Base-by-base conservation (phyloP, 2,113 vertebrate species). In the Dicaeum eximium region DNA sequence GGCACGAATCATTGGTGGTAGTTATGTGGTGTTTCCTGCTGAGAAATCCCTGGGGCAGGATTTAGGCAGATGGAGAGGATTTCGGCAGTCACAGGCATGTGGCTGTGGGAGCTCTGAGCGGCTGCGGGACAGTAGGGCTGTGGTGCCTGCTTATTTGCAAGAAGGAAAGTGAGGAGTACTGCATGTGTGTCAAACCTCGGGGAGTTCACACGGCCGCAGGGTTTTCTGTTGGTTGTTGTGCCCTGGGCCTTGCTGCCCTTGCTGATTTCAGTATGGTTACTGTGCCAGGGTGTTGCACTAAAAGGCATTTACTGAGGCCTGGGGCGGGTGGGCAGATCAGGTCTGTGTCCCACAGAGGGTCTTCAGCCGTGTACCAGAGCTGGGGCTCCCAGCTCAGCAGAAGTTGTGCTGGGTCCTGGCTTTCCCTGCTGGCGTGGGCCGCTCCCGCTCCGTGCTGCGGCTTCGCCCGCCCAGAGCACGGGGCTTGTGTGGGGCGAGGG, bases 381-480 rank as follows among this genome's bases (percentile, higher is more conserved):
- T 30, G 35, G 4, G 1, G 20, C 6, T 56, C 57, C 60, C 4
- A 5, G 53, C 19, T 45, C 15, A 48, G 22, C 22, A 44, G 66
- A 31, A 42, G 19, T 12, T 0, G 0, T 20, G 42, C 6, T 0
- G 4, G 30, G 5, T 6, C 5, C 15, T 5, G 33, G 21, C 23
- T 51, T 65, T 35, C 2, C 1, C 9, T 1, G 3, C n/a, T 3
- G n/a, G 20, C 0, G 1, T 6, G 38, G 21, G 56, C 73, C 27
- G 57, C 40, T 31, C 31, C 27, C 1, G 0, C 1, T 30, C 40
- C 3, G 0, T 0, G 5, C 56, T 11, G 48, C 0, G 0, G 40
- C 7, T 31, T 13, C 38, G 33, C 37, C 30, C 5, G 25, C 73
- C 0, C 0, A 8, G 50, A 42, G 1, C 48, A 2, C 28, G 0